Evolutionary conservation across 2,888 invertebrate species (phyloP).

Genomic region (Phymatocera aterrima): DNA sequence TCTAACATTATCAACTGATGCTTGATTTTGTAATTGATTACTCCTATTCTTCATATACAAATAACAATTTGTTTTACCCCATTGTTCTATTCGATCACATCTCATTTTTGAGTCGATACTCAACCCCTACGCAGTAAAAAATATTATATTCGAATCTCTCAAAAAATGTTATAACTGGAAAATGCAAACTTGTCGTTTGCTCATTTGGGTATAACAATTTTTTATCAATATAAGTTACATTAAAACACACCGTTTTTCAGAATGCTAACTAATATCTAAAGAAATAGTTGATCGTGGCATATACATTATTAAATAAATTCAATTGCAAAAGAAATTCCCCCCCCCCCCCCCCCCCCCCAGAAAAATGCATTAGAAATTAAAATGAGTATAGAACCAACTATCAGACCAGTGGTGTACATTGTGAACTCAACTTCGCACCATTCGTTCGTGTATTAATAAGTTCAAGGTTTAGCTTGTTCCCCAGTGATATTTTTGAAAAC

Average conservation of each 20-base stretch:
- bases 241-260: conserved; percentile 27
- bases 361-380: neutral
- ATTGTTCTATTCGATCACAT: conserved; percentile 41
- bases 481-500: neutral
- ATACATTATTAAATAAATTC: too few relatives aligned
- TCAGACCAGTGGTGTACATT: neutral
- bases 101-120: conserved; percentile 30
- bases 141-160: too few relatives aligned
- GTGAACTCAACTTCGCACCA: neutral
- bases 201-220: conserved; percentile 32
- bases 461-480: neutral
- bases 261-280: conserved; percentile 16
- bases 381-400: neutral
- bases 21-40: conserved; percentile 51
- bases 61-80: conserved; percentile 48
- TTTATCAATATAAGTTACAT: conserved; percentile 25
- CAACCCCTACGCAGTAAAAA: conserved; percentile 38
- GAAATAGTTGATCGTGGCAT: neutral
- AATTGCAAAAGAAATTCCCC: too few relatives aligned
- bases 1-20: conserved; percentile 49
- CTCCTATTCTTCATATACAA: conserved; percentile 52
- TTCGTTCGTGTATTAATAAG: neutral
- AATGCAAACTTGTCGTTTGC: conserved; percentile 33
- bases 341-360: too few relatives aligned
- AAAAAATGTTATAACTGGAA: conserved; percentile 40